phyloP scores from a whole-genome alignment of 2,797 vertebrate species.

The Babyrousa celebensis region DNA sequence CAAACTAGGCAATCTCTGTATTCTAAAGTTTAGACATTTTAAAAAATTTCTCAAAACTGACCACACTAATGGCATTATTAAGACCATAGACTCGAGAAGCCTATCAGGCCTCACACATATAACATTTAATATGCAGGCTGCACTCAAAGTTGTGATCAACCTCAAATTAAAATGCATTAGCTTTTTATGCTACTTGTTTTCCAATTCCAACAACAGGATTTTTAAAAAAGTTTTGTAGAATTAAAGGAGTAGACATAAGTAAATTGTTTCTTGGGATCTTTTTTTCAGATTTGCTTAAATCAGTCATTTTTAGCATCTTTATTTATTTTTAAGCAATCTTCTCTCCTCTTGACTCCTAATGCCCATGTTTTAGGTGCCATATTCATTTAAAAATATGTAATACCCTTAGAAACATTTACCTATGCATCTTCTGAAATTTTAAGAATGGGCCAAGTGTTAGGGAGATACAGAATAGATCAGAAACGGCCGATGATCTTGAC shows the following conservation, averaged over 20 bases:
- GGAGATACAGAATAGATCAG: background rate
- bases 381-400: conserved; percentile 64
- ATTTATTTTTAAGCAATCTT: conserved; percentile 24
- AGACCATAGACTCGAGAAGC: background rate
- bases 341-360: conserved; percentile 38
- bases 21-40: background rate
- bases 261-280: conserved; percentile 12
- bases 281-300: background rate
- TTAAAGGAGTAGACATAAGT: conserved; percentile 17
- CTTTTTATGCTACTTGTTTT: conserved; percentile 37
- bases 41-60: background rate
- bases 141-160: background rate
- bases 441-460: conserved; percentile 33
- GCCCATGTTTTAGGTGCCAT: background rate
- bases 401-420: background rate
- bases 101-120: background rate
- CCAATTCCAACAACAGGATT: conserved; percentile 36
- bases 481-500: conserved; percentile 6
- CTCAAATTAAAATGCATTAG: conserved; percentile 49
- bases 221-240: background rate
- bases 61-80: conserved; percentile 36
- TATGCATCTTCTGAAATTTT: conserved; percentile 19
- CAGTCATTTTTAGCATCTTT: conserved; percentile 42
- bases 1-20: conserved; percentile 13
- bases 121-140: conserved; percentile 36